These are phyloP conservation scores for Centropristis striata DNA, from an alignment of 2,113 vertebrate genomes.

Conservation along the genomic window DNA sequence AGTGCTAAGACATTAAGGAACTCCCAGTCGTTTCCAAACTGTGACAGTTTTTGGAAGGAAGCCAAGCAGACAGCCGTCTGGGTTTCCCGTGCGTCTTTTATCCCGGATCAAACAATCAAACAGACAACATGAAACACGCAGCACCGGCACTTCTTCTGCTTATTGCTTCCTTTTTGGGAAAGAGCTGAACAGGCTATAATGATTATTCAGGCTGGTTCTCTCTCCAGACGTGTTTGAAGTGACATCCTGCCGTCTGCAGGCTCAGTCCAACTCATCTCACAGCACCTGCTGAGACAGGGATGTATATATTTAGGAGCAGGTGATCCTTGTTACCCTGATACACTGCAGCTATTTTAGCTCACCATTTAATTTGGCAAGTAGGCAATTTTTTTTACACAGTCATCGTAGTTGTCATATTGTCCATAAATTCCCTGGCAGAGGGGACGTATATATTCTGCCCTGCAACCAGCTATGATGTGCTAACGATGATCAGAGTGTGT, in stretches of 20 bases:
- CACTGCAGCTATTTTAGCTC: slow-evolving; percentile 33
- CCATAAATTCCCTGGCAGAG: slow-evolving; percentile 34
- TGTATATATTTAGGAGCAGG: slow-evolving; percentile 46
- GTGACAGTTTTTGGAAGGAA: slow-evolving; percentile 53
- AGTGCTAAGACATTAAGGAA: slow-evolving; percentile 70
- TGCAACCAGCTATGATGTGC: slow-evolving; percentile 2
- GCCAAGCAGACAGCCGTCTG: slow-evolving; percentile 62
- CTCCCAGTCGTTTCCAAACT: slow-evolving; percentile 53
- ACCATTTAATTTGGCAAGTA: slow-evolving; percentile 20
- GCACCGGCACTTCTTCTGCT: slow-evolving; percentile 38
- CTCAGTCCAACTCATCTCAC: slow-evolving; percentile 27
- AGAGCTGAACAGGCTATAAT: slow-evolving; percentile 61
- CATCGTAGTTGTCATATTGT: slow-evolving; percentile 10
- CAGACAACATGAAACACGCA: slow-evolving; percentile 57
- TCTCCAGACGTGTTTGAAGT: slow-evolving; percentile 54
- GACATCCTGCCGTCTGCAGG: slow-evolving; percentile 41
- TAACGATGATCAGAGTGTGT: slow-evolving; percentile 3
- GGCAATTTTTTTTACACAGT: not conserved
- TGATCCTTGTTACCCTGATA: slow-evolving; percentile 32
- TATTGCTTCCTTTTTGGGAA: slow-evolving; percentile 53
- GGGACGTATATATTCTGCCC: not conserved
- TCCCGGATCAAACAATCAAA: slow-evolving; percentile 71
- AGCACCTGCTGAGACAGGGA: slow-evolving; percentile 48
- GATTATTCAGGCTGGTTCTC: slow-evolving; percentile 54
- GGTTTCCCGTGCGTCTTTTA: slow-evolving; percentile 61